Base-by-base conservation (phyloP, 2,797 vertebrate species). In the Crenuchus spilurus region DNA sequence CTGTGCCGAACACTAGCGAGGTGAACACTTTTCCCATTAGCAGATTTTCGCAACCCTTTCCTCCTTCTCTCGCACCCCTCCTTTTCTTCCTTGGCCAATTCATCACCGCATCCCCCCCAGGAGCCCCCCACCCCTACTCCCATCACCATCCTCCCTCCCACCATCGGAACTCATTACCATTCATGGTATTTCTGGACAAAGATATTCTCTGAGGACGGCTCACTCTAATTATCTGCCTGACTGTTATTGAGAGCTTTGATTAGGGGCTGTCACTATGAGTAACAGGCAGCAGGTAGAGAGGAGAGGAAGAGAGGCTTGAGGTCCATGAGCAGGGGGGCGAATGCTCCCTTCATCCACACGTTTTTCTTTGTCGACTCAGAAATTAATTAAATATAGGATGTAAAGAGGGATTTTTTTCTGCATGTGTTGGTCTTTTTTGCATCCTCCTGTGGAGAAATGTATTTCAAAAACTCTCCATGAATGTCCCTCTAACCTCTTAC, bases 241-340 rank as follows among this genome's bases (percentile, higher is more conserved):
- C 83, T 81, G 82, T 86, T 86, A 86, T 84, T 83, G 84, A 86
- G 82, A 80, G 83, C 84, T 84, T 83, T 86, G 84, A 86, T 86
- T 83, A 83, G 78, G 81, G 71, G 72, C 79, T 80, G 84, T 85
- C 78, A 74, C 73, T 74, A 80, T 86, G 83, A 86, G 80, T 86
- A 83, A 82, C 76, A 84, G 78, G 82, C 77, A 77, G 74, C 78
- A 83, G 80, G 82, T 83, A 81, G 77, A 68, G 31, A 64, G 30
- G 6, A 62, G 42, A 51, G 16, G 30, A 77, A 55, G 28, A 62
- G 33, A 66, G 76, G 52, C 16, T 24, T 52, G 44, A 41, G 49
- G 76, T 39, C 65, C 33, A 11, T 48, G 72, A 44, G 61, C 26
- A 6, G 24, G 16, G 11, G 26, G 39, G 67, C 54, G 61, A 60